Base-by-base conservation (phyloP, 2,113 vertebrate genomes). In the Hypomesus transpacificus region DNA sequence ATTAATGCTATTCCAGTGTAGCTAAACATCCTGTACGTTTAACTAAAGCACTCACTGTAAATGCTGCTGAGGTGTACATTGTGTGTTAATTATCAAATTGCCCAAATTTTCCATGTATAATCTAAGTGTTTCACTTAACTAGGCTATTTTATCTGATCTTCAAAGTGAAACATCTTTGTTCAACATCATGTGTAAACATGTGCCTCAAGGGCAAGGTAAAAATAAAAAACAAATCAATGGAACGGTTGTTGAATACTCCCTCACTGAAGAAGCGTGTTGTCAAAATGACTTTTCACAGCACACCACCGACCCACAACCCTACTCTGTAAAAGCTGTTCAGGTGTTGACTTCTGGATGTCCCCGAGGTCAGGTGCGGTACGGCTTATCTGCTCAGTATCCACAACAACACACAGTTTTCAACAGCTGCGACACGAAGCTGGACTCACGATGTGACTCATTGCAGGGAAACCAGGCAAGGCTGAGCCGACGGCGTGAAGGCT, bases 371-470 rank as follows among this genome's bases (percentile, higher is more conserved):
- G 39, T 9, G 9, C 9, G 4, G 39, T 46, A 11, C 39, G 1
- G 9, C 39, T 46, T 46, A 22, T 54, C 8, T 28, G 26, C 51
- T 54, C 18, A 16, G 53, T 34, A 56, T 68, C 52, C 53, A 57
- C 54, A 53, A 22, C 58, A 21, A 59, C 54, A 22, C 20, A n/a
- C 14, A 17, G 46, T 21, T 69, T 69, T 58, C 31, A 39, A 46
- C 54, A 69, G 54, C 68, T 39, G 68, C 16, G 26, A 18, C 69
- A 71, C 22, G 28, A 53, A 60, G 69, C 22, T 11, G 14, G 16
- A n/a, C 11, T 46, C 34, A 21, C 46, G 21, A 20, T 16, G 21
- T 17, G 14, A 60, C 54, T 61, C 68, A 51, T 70, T 31, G 21
- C 34, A 20, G 21, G 34, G 57, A 58, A 61, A 70, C 8, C 7